phyloP scores from a whole-genome alignment of 2,888 invertebrate species.

The Holacanthella duospinosa region DNA sequence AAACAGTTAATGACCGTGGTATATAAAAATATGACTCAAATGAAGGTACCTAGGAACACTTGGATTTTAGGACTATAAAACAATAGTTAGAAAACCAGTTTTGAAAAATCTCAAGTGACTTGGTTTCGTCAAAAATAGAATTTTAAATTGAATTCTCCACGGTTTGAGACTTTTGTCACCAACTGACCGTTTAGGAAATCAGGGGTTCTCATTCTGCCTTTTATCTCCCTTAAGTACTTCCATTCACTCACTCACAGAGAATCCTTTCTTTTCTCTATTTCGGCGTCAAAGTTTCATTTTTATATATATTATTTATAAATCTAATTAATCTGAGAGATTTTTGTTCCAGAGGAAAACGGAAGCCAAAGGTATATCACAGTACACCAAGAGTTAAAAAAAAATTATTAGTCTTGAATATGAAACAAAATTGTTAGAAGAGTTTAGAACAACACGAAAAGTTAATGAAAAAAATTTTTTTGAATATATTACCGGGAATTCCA shows the following conservation, averaged over 20 bases:
- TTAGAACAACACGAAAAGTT: too few species aligned
- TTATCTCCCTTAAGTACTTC: background rate
- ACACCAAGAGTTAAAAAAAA: too few species aligned
- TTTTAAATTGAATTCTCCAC: conserved; percentile 3
- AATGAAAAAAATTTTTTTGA: too few species aligned
- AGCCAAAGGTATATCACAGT: too few species aligned
- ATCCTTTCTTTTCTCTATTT: background rate
- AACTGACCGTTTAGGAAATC: background rate
- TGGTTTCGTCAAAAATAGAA: background rate
- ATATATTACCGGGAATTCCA: too few species aligned
- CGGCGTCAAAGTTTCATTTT: background rate
- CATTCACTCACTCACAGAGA: background rate
- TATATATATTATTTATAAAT: too few species aligned
- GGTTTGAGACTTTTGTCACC: conserved; percentile 1
- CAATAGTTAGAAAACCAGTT: conserved; percentile 1
- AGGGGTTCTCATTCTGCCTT: background rate
- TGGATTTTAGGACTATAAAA: background rate
- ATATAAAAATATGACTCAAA: background rate
- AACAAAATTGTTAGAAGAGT: too few species aligned
- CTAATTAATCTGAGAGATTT: too few species aligned
- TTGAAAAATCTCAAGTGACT: conserved; percentile 3
- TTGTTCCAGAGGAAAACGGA: too few species aligned
- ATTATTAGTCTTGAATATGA: too few species aligned
- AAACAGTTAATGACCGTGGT: conserved; percentile 2
- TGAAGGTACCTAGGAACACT: background rate